Evolutionary conservation across 1,140 invertebrate species (phyloP).

Genomic region (Myzus persicae): DNA sequence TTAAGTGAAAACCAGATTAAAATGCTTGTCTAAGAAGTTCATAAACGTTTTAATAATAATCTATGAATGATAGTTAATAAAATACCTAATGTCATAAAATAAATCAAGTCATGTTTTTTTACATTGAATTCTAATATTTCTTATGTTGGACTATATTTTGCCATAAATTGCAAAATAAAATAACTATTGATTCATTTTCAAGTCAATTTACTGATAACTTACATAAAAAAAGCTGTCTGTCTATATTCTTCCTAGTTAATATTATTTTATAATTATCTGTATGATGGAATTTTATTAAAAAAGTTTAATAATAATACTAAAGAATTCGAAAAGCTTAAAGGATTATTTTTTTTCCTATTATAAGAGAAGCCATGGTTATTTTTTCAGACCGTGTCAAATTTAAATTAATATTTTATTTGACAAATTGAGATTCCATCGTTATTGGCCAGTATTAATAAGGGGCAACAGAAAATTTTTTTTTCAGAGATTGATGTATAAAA

Average conservation of each 20-base stretch:
- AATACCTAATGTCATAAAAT: too few species aligned
- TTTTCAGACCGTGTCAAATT: background rate
- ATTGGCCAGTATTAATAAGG: background rate
- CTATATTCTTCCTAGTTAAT: too few species aligned
- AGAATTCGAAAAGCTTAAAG: background rate
- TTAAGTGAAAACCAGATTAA: background rate
- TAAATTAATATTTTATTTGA: background rate
- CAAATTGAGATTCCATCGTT: background rate
- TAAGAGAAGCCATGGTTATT: background rate
- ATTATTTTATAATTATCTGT: too few species aligned
- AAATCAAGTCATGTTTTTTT: too few species aligned
- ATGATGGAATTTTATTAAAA: too few species aligned
- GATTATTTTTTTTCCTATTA: background rate
- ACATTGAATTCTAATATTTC: too few species aligned
- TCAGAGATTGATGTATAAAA: background rate
- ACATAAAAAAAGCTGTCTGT: too few species aligned
- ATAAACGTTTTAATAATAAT: background rate
- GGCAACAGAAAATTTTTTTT: background rate
- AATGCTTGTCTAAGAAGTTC: background rate
- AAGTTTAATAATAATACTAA: too few species aligned
- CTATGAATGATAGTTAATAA: background rate
- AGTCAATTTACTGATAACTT: too few species aligned
- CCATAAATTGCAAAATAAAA: too few species aligned
- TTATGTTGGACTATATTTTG: too few species aligned
- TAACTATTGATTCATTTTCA: too few species aligned